Percentiles rank a stretch among this genome's conserved stretches.
phyloP scores from a whole-genome alignment of 2,797 vertebrate genomes.

The Sebastiscus tertius region DNA sequence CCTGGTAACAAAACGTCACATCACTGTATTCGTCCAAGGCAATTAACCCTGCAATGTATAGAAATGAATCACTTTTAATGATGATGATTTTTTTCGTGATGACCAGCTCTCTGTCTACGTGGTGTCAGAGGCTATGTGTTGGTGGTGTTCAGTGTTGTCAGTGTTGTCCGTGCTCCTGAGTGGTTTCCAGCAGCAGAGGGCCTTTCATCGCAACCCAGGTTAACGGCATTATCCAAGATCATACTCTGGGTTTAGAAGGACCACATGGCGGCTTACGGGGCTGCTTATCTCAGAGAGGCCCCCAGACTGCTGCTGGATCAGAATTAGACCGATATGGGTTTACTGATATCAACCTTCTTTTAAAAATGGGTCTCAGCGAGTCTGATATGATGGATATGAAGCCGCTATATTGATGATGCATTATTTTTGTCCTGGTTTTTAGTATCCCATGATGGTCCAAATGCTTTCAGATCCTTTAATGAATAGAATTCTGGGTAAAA shows the following conservation, averaged over 20 bases:
- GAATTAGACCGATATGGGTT: not conserved
- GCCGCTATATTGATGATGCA: not conserved
- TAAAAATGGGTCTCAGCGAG: not conserved
- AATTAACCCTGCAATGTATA: not conserved
- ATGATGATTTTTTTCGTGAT: not conserved
- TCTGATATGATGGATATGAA: not conserved
- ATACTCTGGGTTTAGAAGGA: not conserved
- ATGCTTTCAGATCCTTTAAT: not conserved
- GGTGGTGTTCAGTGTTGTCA: not conserved
- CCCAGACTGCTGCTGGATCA: conserved; percentile 4
- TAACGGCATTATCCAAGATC: not conserved
- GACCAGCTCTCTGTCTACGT: not conserved
- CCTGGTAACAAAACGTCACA: not conserved
- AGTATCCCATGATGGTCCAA: not conserved
- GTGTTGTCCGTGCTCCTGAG: conserved; percentile 41
- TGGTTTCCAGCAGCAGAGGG: not conserved
- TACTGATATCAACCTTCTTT: conserved; percentile 1
- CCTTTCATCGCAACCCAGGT: not conserved
- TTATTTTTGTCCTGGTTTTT: not conserved
- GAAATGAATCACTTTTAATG: not conserved
- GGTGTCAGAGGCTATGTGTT: conserved; percentile 9
- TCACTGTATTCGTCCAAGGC: conserved; percentile 4
- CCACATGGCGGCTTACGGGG: no score
- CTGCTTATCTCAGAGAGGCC: conserved; percentile 1
- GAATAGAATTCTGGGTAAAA: not conserved